A percentile compares a stretch with the other conserved stretches of the same genome.
These are phyloP conservation scores for Diachrysia chrysitis DNA, from an alignment of 2,888 invertebrate species.

Conservation along the genomic window DNA sequence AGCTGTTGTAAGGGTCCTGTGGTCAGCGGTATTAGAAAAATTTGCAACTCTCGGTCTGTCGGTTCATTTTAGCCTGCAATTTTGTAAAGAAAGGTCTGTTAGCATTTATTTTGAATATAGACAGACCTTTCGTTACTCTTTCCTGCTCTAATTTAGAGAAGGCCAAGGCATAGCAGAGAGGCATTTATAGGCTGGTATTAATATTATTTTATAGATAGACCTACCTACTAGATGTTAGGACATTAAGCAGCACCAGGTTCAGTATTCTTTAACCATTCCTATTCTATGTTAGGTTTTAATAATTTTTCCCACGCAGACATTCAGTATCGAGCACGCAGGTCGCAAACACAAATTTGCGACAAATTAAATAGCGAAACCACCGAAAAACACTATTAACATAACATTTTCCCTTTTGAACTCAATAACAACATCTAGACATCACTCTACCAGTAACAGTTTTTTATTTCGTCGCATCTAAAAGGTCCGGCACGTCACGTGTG, in stretches of 20 bases:
- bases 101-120: no score
- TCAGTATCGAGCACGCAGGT: not conserved
- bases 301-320: no score
- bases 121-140: no score
- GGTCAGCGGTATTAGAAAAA: slow-evolving; percentile 47
- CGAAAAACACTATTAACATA: not conserved
- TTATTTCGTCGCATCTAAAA: slow-evolving; percentile 29
- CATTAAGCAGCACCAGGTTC: no score
- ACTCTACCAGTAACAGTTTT: slow-evolving; percentile 16
- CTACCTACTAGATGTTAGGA: no score
- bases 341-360: not conserved
- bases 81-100: no score
- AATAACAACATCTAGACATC: slow-evolving; percentile 9
- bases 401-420: slow-evolving; percentile 7
- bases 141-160: no score
- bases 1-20: slow-evolving; percentile 20
- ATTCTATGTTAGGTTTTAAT: no score
- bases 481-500: slow-evolving; percentile 59
- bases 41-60: slow-evolving; percentile 10
- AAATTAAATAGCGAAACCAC: not conserved
- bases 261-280: no score
- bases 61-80: not conserved
- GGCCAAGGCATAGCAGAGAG: no score
- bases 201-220: no score
- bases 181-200: no score